Evolutionary conservation across 1,140 invertebrate species (phyloP).

Genomic region (Colletes gigas): DNA sequence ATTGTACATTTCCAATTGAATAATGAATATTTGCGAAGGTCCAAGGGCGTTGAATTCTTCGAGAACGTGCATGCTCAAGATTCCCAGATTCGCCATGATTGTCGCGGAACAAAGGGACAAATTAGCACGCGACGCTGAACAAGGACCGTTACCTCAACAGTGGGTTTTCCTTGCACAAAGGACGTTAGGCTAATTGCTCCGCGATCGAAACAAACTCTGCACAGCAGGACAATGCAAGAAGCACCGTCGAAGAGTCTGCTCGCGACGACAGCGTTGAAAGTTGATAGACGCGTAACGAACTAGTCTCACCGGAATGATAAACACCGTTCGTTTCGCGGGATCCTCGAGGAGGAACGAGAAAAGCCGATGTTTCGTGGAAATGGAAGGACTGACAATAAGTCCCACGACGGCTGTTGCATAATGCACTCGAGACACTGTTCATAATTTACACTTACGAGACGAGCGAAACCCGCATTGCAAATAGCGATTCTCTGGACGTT

Average conservation of each 20-base stretch:
- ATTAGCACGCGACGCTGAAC: background rate
- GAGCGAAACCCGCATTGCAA: background rate
- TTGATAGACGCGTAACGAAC: background rate
- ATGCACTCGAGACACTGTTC: background rate
- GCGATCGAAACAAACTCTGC: background rate
- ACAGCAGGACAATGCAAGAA: background rate
- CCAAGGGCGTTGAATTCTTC: too few relatives aligned
- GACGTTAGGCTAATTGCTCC: background rate
- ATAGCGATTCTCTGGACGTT: too few relatives aligned
- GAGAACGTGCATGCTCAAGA: too few relatives aligned
- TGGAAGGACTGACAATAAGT: background rate
- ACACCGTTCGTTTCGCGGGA: background rate
- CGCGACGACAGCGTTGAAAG: background rate
- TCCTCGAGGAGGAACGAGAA: background rate
- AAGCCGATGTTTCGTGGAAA: background rate
- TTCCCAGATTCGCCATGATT: too few relatives aligned
- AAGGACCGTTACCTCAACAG: background rate
- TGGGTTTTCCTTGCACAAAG: background rate
- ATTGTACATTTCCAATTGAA: too few relatives aligned
- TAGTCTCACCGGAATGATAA: background rate
- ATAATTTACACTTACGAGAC: background rate
- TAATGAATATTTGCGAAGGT: too few relatives aligned
- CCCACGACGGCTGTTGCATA: background rate
- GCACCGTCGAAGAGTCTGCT: background rate
- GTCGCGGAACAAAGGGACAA: background rate